phyloP scores from a whole-genome alignment of 2,888 invertebrate genomes.

The Seira musarum region DNA sequence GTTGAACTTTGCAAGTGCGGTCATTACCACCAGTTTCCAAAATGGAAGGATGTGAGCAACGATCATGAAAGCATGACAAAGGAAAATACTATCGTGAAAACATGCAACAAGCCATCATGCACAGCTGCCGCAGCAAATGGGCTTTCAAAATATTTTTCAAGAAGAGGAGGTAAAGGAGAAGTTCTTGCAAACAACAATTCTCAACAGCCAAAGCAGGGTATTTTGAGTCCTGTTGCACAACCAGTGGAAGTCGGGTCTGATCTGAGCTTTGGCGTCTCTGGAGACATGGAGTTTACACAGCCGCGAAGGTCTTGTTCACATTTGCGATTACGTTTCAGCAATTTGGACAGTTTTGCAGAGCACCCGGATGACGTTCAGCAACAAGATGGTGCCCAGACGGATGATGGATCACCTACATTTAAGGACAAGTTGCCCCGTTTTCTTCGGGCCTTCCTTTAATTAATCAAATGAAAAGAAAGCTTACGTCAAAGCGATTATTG shows the following conservation, averaged over 20 bases:
- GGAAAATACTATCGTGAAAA: constrained; percentile 20
- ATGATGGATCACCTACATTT: not conserved
- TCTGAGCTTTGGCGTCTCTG: constrained; percentile 33
- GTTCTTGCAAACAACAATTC: not conserved
- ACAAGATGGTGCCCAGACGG: not conserved
- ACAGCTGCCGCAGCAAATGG: constrained; percentile 6
- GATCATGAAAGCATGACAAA: not conserved
- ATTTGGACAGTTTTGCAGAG: constrained; percentile 31
- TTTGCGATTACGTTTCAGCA: constrained; percentile 34
- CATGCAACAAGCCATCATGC: not conserved
- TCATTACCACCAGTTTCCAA: constrained; percentile 58
- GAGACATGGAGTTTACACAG: constrained; percentile 46
- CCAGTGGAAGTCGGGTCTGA: constrained; percentile 52
- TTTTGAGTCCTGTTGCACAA: constrained; percentile 42
- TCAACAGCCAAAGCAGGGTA: constrained; percentile 29
- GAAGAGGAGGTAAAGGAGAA: constrained; percentile 4
- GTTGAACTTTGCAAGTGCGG: constrained; percentile 59
- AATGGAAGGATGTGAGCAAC: constrained; percentile 50
- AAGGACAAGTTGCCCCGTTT: constrained; percentile 45
- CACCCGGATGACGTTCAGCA: constrained; percentile 43
- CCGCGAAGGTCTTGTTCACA: constrained; percentile 46
- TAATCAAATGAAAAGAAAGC: no score
- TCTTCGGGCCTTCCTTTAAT: constrained; percentile 28
- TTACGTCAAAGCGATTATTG: no score
- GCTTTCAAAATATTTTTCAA: constrained; percentile 25